A percentile compares a stretch with the other conserved stretches of the same genome.
Conservation (phyloP, 2,113 vertebrate species). For the Vimba vimba region DNA sequence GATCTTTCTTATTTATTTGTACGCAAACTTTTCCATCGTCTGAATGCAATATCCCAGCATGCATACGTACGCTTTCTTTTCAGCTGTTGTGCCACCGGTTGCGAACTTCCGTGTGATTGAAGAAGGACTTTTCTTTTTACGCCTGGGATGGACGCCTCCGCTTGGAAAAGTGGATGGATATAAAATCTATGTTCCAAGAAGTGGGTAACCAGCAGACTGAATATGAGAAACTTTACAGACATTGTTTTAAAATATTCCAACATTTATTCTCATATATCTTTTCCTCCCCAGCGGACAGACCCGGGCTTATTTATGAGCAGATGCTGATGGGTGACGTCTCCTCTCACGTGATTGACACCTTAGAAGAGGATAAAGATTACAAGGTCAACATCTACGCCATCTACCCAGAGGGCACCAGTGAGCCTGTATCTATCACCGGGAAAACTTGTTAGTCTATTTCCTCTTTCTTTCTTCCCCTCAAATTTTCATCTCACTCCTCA, state of each 20-base stretch:
- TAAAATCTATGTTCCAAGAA: conserved; percentile 85
- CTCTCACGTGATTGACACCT: conserved; percentile 82
- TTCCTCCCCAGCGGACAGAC: conserved; percentile 73
- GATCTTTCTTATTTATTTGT: not conserved
- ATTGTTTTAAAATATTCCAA: not conserved
- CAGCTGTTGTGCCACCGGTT: conserved; percentile 81
- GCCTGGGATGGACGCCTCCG: conserved; percentile 83
- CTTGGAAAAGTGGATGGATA: conserved; percentile 79
- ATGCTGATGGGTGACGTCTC: conserved; percentile 75
- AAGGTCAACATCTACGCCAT: conserved; percentile 80
- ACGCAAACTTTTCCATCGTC: not conserved
- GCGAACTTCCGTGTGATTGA: conserved; percentile 88
- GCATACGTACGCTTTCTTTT: conserved; percentile 23
- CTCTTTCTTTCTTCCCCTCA: not conserved
- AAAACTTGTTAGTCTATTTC: conserved; percentile 78
- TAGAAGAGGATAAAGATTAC: conserved; percentile 85
- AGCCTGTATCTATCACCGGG: conserved; percentile 76
- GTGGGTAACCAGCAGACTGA: conserved; percentile 67
- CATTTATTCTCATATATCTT: conserved; percentile 16
- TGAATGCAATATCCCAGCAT: not conserved
- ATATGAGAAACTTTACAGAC: not conserved
- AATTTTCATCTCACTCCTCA: not conserved
- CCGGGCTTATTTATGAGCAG: conserved; percentile 78
- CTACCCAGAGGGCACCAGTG: conserved; percentile 78
- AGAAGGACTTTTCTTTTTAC: conserved; percentile 83